Conservation (phyloP, 2,113 vertebrate species). For the Phainopepla nitens region DNA sequence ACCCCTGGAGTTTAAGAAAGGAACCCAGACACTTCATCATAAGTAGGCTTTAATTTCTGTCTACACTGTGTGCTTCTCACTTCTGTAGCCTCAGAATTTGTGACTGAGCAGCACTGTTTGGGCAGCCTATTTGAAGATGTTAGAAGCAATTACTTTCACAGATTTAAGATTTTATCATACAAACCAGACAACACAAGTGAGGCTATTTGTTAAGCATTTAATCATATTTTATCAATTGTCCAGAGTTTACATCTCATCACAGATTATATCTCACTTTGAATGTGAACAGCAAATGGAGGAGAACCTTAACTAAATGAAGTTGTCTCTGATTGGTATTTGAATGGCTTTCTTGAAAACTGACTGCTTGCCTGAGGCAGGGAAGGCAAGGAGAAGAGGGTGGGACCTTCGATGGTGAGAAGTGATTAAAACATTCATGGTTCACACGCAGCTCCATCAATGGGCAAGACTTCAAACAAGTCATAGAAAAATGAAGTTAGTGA, state of each 20-base stretch:
- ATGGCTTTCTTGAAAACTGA: background rate
- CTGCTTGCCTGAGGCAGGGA: background rate
- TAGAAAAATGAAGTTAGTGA: background rate
- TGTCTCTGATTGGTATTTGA: background rate
- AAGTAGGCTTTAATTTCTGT: constrained; percentile 71
- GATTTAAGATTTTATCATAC: constrained; percentile 72
- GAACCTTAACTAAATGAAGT: constrained; percentile 1
- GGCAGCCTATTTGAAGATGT: constrained; percentile 64
- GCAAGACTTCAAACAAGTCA: background rate
- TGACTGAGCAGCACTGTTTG: constrained; percentile 56
- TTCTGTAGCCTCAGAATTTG: constrained; percentile 68
- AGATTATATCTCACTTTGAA: constrained; percentile 51
- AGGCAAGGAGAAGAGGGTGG: background rate
- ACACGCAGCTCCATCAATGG: background rate
- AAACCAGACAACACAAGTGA: constrained; percentile 51
- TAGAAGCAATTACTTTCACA: constrained; percentile 72
- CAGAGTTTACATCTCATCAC: constrained; percentile 29
- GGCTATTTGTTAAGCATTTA: constrained; percentile 55
- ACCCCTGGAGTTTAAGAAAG: constrained; percentile 22
- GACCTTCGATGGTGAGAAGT: background rate
- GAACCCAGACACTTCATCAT: constrained; percentile 21
- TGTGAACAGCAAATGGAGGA: constrained; percentile 12
- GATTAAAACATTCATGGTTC: background rate
- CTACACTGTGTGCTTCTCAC: constrained; percentile 64
- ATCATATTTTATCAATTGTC: constrained; percentile 55